phyloP scores from a whole-genome alignment of 2,113 vertebrate species.

The Ophthalmolycus amberensis region DNA sequence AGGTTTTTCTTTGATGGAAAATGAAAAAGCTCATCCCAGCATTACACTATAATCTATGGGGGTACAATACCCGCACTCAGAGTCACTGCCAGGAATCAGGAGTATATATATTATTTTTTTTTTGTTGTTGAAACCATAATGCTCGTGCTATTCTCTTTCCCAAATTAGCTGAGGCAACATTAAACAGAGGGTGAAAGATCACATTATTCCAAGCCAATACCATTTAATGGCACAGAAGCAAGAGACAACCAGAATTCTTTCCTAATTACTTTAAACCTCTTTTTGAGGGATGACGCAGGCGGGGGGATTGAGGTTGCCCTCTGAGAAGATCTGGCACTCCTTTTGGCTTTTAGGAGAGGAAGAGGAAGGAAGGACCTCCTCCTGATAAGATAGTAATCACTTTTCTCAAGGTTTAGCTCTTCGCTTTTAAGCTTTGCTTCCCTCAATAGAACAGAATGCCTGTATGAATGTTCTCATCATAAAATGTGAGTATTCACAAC shows the following conservation, averaged over 20 bases:
- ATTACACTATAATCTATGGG: constrained; percentile 47
- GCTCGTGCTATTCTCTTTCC: constrained; percentile 43
- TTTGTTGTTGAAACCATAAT: constrained; percentile 64
- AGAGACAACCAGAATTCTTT: constrained; percentile 59
- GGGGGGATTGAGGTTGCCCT: constrained; percentile 31
- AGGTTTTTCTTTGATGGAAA: constrained; percentile 66
- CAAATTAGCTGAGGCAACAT: constrained; percentile 47
- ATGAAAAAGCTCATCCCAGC: constrained; percentile 55
- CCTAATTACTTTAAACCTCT: constrained; percentile 66
- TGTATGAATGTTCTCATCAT: constrained; percentile 24
- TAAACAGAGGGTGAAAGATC: constrained; percentile 51
- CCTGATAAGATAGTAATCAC: constrained; percentile 22
- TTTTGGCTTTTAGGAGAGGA: constrained; percentile 12
- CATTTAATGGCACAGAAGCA: constrained; percentile 54
- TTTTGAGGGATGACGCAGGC: constrained; percentile 45
- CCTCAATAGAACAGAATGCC: constrained; percentile 30
- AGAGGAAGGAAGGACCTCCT: constrained; percentile 33
- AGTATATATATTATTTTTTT: constrained; percentile 44
- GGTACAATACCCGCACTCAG: constrained; percentile 47
- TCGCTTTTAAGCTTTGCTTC: constrained; percentile 16
- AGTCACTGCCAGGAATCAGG: constrained; percentile 57
- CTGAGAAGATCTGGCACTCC: not conserved
- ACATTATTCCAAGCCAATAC: constrained; percentile 49
- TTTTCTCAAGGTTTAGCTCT: constrained; percentile 2
- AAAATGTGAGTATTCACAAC: not conserved